Evolutionary conservation across 2,888 invertebrate species (phyloP).

Genomic region (Lithophane ornitopus): DNA sequence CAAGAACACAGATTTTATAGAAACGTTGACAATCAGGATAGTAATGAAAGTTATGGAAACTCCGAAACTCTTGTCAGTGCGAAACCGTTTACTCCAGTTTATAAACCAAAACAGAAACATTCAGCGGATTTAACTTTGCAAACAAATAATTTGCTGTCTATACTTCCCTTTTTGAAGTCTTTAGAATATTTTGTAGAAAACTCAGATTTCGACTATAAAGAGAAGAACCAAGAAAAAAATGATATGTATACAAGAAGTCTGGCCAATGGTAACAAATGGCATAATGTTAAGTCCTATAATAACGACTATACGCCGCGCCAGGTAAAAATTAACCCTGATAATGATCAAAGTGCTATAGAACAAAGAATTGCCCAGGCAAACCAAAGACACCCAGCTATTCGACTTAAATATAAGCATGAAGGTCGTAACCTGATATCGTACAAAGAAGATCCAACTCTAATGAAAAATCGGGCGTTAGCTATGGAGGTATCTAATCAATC

Average conservation of each 20-base stretch:
- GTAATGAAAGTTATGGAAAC: slow-evolving; percentile 64
- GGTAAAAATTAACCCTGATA: slow-evolving; percentile 72
- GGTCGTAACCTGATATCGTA: slow-evolving; percentile 69
- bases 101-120: slow-evolving; percentile 60
- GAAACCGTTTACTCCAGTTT: slow-evolving; percentile 59
- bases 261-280: slow-evolving; percentile 82
- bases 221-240: slow-evolving; percentile 58
- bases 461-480: slow-evolving; percentile 77
- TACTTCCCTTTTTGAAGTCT: slow-evolving; percentile 82
- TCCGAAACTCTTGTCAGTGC: slow-evolving; percentile 51
- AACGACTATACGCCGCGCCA: slow-evolving; percentile 81
- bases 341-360: slow-evolving; percentile 61
- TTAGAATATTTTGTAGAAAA: slow-evolving; percentile 77
- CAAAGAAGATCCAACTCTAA: slow-evolving; percentile 70
- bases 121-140: slow-evolving; percentile 63
- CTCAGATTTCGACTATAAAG: slow-evolving; percentile 58
- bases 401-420: slow-evolving; percentile 78
- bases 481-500: slow-evolving; percentile 78
- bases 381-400: slow-evolving; percentile 74
- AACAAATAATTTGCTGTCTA: slow-evolving; percentile 73
- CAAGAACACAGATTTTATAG: slow-evolving; percentile 75
- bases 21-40: slow-evolving; percentile 65
- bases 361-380: slow-evolving; percentile 70
- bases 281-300: slow-evolving; percentile 82
- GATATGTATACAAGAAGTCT: slow-evolving; percentile 79